A percentile compares a stretch with the other conserved stretches of the same genome.
phyloP scores from a whole-genome alignment of 2,888 invertebrate genomes.

The Agriopis aurantiaria region DNA sequence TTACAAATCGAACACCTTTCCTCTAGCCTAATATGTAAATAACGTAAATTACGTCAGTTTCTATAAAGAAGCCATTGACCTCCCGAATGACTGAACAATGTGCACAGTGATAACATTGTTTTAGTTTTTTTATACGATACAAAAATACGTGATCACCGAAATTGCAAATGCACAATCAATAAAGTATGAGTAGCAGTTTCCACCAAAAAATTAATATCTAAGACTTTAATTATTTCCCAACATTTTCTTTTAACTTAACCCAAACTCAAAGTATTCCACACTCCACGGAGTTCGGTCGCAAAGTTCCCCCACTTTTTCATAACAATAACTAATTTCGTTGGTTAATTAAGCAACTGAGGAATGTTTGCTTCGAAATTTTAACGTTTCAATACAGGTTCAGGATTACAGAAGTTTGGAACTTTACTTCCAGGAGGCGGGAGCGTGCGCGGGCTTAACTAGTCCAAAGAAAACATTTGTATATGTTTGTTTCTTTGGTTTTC shows the following conservation, averaged over 20 bases:
- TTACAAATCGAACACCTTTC: too few species aligned
- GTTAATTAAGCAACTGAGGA: constrained; percentile 72
- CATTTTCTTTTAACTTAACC: constrained; percentile 26
- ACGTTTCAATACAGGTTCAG: constrained; percentile 58
- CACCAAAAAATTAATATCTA: not conserved
- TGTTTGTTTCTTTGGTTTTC: too few species aligned
- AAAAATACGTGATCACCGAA: too few species aligned
- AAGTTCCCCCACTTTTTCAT: constrained; percentile 70
- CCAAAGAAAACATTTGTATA: not conserved
- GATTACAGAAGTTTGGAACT: constrained; percentile 53
- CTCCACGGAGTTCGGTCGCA: constrained; percentile 56
- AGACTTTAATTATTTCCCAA: not conserved
- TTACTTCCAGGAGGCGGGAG: constrained; percentile 36
- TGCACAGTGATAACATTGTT: too few species aligned
- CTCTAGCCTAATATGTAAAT: too few species aligned
- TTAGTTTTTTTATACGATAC: too few species aligned
- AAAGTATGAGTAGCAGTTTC: too few species aligned
- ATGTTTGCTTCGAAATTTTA: constrained; percentile 61
- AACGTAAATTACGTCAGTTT: too few species aligned
- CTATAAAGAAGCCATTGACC: too few species aligned
- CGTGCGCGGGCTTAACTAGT: constrained; percentile 23
- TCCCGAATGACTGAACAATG: too few species aligned
- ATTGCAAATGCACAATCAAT: too few species aligned
- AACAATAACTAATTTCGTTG: constrained; percentile 75
- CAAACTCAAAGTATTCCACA: constrained; percentile 47